A percentile compares a stretch with the other conserved stretches of the same genome.
Conservation (phyloP, 2,888 invertebrate species). For the Microdon myrmicae region DNA sequence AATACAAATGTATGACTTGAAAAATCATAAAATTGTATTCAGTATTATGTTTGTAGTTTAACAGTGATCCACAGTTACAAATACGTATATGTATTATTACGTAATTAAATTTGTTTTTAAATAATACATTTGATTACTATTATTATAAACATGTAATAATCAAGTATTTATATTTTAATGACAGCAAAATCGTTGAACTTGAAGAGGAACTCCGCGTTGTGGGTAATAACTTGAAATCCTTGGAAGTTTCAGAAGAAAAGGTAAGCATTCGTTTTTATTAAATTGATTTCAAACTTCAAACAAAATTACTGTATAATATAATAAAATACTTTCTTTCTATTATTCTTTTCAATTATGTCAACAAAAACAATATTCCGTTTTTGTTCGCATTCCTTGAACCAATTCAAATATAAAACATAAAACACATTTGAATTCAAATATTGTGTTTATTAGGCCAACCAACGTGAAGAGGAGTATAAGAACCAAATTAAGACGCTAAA, state of each 20-base stretch:
- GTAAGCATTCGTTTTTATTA: slow-evolving; percentile 70
- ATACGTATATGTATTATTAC: background rate
- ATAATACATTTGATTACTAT: background rate
- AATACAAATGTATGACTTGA: slow-evolving; percentile 4
- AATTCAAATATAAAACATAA: slow-evolving; percentile 10
- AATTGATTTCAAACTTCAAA: slow-evolving; percentile 1
- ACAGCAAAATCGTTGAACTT: slow-evolving; percentile 99
- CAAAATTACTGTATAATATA: slow-evolving; percentile 9
- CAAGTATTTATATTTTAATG: slow-evolving; percentile 58
- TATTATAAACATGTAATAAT: slow-evolving; percentile 4
- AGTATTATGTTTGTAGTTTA: too few species aligned
- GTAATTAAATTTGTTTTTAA: background rate
- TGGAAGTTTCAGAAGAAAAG: slow-evolving; percentile 99
- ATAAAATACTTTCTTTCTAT: slow-evolving; percentile 12
- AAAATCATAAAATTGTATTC: background rate
- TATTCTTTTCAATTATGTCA: background rate
- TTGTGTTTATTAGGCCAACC: slow-evolving; percentile 83
- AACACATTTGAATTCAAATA: slow-evolving; percentile 3
- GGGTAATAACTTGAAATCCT: slow-evolving; percentile 99
- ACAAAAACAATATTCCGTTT: too few species aligned
- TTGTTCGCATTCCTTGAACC: slow-evolving; percentile 35
- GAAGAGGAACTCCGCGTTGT: slow-evolving; percentile 99
- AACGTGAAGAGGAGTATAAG: slow-evolving; percentile 99
- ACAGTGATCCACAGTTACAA: slow-evolving; percentile 21
- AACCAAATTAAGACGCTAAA: slow-evolving; percentile 99